phyloP scores from a whole-genome alignment of 2,797 vertebrate species.

The Balearica regulorum region DNA sequence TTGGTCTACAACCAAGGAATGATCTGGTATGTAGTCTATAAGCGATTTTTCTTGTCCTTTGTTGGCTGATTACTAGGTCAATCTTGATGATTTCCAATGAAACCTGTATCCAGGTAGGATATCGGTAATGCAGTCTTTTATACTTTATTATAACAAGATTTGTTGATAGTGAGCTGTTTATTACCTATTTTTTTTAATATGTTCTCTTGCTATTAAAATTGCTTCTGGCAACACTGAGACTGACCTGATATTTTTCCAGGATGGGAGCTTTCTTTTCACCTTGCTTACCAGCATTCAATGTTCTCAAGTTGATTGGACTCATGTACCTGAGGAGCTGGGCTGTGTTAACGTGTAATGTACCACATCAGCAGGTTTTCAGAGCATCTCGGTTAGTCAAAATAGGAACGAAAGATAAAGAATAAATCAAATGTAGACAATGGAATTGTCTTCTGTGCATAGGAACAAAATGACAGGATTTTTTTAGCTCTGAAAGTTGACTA shows the following conservation, averaged over 20 bases:
- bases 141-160: neutral
- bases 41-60: neutral
- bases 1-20: slow-evolving; percentile 98
- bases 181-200: neutral
- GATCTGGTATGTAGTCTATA: slow-evolving; percentile 86
- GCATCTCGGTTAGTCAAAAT: slow-evolving; percentile 86
- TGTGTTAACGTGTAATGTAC: slow-evolving; percentile 95
- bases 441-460: neutral
- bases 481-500: neutral
- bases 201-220: neutral
- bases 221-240: neutral
- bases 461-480: neutral
- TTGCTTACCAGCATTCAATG: slow-evolving; percentile 94
- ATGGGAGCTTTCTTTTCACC: slow-evolving; percentile 99
- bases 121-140: neutral
- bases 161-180: neutral
- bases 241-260: slow-evolving; percentile 71
- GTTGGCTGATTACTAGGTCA: neutral
- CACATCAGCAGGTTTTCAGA: slow-evolving; percentile 96
- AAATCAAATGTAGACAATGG: neutral
- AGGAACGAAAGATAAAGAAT: neutral
- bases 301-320: slow-evolving; percentile 91
- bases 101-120: neutral
- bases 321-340: slow-evolving; percentile 99
- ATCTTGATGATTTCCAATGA: neutral